Evolutionary conservation across 2,113 vertebrate genomes (phyloP), one percentile per base, ranked within the genome.

Genomic region (Muntiacus reevesi): DNA sequence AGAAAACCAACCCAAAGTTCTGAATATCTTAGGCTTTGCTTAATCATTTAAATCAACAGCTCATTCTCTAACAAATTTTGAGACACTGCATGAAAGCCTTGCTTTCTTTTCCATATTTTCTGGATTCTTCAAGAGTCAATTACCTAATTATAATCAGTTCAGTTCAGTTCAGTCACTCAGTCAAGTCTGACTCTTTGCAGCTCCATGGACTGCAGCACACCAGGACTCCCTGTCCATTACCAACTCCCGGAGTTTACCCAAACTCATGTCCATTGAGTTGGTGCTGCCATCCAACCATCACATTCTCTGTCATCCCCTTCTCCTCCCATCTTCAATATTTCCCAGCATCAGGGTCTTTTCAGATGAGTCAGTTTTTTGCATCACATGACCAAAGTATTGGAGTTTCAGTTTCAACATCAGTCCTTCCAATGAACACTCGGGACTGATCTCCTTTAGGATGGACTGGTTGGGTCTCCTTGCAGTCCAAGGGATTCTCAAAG

Each of bases 31-130:
- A 87, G 60, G 88, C 71, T 95, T 97, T 94, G 71, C 90, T 91
- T 97, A 95, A 97, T 97, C 78, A 94, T 96, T 96, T 97, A 91
- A 95, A 94, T 95, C 91, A 97, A 87, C 45, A 96, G 11, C 83
- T 62, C 16, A 33, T 59, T 93, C 91, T 60, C 67, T 78, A 78
- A 97, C 88, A 79, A 74, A 14, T 88, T 97, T 94, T 87, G 62
- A 87, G 91, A 89, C 23, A 64, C 67, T 50, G 83, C 84, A 59
- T 33, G 15, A 94, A 92, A 87, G n/a, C 54, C 52, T 33, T 91
- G n/a, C 89, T 97, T 96, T 62, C 84, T 59, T 95, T 91, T 95
- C 54, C 87, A n/a, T 71, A 45, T 81, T 81, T 40, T 83, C 52
- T 67, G 91, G 59, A 78, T 94, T 87, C 60, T 97, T 62, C 54